Evolutionary conservation across 2,113 vertebrate genomes (phyloP).

Genomic region (Phoxinus phoxinus): DNA sequence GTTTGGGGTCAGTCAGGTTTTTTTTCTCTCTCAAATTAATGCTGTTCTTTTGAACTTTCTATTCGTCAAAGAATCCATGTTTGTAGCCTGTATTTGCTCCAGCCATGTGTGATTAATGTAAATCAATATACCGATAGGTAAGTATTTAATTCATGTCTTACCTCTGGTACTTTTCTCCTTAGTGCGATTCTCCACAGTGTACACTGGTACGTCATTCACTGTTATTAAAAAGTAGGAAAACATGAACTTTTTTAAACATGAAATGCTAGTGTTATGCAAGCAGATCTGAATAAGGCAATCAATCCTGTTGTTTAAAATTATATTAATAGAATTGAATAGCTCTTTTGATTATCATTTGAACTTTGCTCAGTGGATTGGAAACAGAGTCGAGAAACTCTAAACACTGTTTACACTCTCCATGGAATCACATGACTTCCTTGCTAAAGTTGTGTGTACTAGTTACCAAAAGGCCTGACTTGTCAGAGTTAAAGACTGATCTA

Average conservation of each 20-base stretch:
- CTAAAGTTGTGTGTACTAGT: conserved; percentile 10
- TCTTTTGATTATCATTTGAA: conserved; percentile 34
- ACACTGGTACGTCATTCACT: conserved; percentile 81
- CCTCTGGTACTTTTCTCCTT: conserved; percentile 77
- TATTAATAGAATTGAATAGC: conserved; percentile 10
- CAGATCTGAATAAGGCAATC: conserved; percentile 31
- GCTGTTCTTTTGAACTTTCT: too few relatives aligned
- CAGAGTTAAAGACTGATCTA: not conserved
- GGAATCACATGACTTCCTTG: conserved; percentile 39
- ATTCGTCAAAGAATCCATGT: not conserved
- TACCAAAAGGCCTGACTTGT: not conserved
- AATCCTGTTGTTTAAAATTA: conserved; percentile 21
- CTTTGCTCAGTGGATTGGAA: conserved; percentile 23
- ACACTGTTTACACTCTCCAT: conserved; percentile 44
- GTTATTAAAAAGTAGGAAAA: conserved; percentile 38
- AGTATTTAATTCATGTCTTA: conserved; percentile 56
- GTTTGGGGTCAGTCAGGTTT: not conserved
- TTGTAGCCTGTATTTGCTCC: not conserved
- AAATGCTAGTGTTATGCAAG: not conserved
- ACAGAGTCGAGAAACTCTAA: not conserved
- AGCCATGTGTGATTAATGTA: not conserved
- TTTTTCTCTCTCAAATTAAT: not conserved
- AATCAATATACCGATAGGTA: not conserved
- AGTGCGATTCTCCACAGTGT: conserved; percentile 75
- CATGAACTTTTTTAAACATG: conserved; percentile 7